Evolutionary conservation across 2,113 vertebrate species (phyloP), one percentile per base, ranked within the genome.

Genomic region (Hepsetus odoe): DNA sequence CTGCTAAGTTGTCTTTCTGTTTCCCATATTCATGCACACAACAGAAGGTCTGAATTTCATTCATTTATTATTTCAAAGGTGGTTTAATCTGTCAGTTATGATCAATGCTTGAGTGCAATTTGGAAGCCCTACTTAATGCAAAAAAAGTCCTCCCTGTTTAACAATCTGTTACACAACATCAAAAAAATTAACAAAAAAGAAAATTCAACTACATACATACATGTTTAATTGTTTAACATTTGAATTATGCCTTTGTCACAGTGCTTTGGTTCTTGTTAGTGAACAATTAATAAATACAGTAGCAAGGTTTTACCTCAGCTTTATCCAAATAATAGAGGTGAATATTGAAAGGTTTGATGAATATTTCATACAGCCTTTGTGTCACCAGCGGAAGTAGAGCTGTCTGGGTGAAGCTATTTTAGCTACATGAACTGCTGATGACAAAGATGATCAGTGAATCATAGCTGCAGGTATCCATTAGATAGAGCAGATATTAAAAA

Each of bases 321-420:
- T 62, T 33, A 74, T 75, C 46, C 66, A 59, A 35, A 71, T 75
- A 74, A 18, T 14, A 20, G 32, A 14, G 64, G 9, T 65, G 61
- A 72, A 81, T 66, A 13, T n/a, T 53, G 76, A 78, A 62, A 24
- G 24, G 58, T 74, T 51, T 72, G 28, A 80, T 77, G 66, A 65
- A 73, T 70, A 77, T 74, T 80, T 77, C 28, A 77, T 40, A 67
- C 26, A n/a, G 73, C 61, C 22, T 66, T 76, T 82, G 64, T 70
- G 76, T 78, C 72, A 69, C 56, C 71, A 74, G 53, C 46, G 49
- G 56, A 26, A 32, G 30, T 56, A 61, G 44, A 66, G 26, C 59
- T 78, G 18, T 79, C 68, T 38, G 58, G 38, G 24, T 77, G 38
- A 59, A 77, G 24, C 53, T 38, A 51, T 68, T 77, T 53, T 13